Evolutionary conservation across 2,888 invertebrate species (phyloP).

Genomic region (Operophtera brumata): DNA sequence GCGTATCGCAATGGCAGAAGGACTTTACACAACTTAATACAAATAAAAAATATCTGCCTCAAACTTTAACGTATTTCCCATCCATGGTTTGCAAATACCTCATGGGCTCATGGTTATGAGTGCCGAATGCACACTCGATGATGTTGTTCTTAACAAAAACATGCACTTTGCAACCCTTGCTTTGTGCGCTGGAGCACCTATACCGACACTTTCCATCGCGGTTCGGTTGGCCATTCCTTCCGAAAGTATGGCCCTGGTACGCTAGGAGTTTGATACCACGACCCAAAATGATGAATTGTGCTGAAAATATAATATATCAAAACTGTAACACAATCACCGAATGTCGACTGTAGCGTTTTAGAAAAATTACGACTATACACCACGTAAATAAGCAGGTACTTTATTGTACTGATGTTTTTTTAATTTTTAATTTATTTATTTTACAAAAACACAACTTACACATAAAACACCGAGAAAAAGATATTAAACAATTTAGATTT

Average conservation of each 20-base stretch:
- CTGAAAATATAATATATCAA: neutral
- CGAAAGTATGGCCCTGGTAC: constrained; percentile 10
- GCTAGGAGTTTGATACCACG: constrained; percentile 7
- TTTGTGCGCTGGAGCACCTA: constrained; percentile 3
- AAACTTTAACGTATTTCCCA: neutral
- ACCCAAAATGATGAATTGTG: constrained; percentile 5
- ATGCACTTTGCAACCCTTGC: constrained; percentile 25
- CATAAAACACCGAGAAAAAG: too few species aligned
- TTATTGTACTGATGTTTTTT: too few species aligned
- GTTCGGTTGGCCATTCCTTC: neutral
- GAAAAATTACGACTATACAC: too few species aligned
- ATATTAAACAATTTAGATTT: too few species aligned
- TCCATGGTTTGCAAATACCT: neutral
- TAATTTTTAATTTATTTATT: too few species aligned
- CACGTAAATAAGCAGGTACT: too few species aligned
- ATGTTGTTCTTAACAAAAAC: constrained; percentile 13
- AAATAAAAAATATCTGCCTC: too few species aligned
- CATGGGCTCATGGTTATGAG: constrained; percentile 24
- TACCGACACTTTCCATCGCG: constrained; percentile 1
- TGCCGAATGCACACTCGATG: constrained; percentile 9
- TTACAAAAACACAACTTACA: too few species aligned
- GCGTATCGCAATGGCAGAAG: too few species aligned
- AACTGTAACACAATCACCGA: too few species aligned
- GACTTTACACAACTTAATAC: too few species aligned
- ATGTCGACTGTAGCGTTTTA: too few species aligned